Conservation (phyloP, 2,888 invertebrate species). For the Palloptera scutellata region DNA sequence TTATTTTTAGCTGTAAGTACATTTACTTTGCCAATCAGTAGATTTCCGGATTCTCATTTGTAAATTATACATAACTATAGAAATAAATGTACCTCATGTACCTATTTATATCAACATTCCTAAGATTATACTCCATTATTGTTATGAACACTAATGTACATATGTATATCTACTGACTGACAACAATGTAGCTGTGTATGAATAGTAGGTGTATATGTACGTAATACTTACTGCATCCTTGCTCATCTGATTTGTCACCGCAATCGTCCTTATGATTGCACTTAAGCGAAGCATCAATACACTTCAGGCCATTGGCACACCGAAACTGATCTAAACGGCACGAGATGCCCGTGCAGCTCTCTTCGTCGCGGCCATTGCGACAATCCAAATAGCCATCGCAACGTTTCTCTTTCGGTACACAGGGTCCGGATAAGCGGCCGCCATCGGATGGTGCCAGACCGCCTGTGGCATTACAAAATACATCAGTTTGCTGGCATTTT, state of each 20-base stretch:
- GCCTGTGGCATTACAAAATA: constrained; percentile 81
- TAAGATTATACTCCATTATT: too few species aligned
- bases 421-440: constrained; percentile 73
- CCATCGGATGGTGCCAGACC: constrained; percentile 66
- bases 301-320: constrained; percentile 81
- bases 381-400: constrained; percentile 93
- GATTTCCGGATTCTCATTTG: too few species aligned
- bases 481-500: constrained; percentile 86
- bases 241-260: constrained; percentile 89
- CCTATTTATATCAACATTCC: too few species aligned
- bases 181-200: too few species aligned
- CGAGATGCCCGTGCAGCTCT: constrained; percentile 74
- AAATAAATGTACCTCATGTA: too few species aligned
- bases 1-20: too few species aligned
- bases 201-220: too few species aligned
- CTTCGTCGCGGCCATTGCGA: constrained; percentile 82
- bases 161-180: too few species aligned
- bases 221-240: constrained; percentile 80
- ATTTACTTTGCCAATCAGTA: too few species aligned
- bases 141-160: too few species aligned
- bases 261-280: constrained; percentile 93
- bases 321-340: constrained; percentile 88
- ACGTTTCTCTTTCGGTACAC: constrained; percentile 86
- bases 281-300: constrained; percentile 78
- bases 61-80: too few species aligned